Conservation (phyloP, 2,888 invertebrate species). For the Drosophila greeni region DNA sequence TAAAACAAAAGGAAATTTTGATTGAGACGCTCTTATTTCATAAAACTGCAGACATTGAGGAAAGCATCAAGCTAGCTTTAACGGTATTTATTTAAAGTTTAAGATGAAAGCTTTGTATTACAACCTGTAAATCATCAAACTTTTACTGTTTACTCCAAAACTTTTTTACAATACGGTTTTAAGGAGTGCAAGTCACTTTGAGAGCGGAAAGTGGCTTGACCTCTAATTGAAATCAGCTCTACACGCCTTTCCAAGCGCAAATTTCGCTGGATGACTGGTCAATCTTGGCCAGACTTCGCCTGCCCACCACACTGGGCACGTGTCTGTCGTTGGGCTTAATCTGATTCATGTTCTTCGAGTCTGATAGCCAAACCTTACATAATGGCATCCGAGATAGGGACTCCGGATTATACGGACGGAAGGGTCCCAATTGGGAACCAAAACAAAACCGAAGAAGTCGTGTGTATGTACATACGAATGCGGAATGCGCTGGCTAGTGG, state of each 20-base stretch:
- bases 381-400: conserved; percentile 12
- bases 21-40: too few species aligned
- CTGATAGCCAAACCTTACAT: conserved; percentile 21
- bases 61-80: neutral
- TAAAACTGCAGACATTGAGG: neutral
- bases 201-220: conserved; percentile 9
- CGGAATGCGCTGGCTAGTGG: neutral
- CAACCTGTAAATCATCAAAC: neutral
- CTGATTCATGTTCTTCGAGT: conserved; percentile 13
- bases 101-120: neutral
- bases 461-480: conserved; percentile 8
- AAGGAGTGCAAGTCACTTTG: conserved; percentile 6
- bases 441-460: conserved; percentile 12
- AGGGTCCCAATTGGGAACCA: conserved; percentile 3
- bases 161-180: neutral
- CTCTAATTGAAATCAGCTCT: conserved; percentile 1
- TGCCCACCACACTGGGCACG: conserved; percentile 10
- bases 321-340: conserved; percentile 20
- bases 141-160: neutral
- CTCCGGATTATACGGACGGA: neutral
- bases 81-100: neutral
- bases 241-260: neutral
- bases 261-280: conserved; percentile 17
- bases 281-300: conserved; percentile 24
- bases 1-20: too few species aligned